Percentiles rank a stretch among this genome's conserved stretches.
Conservation (phyloP, 2,797 vertebrate genomes). For the Staurois parvus region DNA sequence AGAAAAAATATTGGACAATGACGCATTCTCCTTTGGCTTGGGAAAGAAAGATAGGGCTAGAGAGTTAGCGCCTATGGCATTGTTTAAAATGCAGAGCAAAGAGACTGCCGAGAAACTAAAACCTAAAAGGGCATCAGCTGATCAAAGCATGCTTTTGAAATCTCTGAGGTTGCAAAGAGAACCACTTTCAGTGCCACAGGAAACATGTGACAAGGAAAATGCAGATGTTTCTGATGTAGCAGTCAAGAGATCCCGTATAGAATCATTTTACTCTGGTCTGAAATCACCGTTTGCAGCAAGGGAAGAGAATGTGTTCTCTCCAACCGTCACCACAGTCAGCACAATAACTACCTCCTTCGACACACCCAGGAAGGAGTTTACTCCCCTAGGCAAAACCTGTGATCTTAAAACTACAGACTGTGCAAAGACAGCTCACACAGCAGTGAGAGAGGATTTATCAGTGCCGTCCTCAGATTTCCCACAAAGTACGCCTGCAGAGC, state of each 20-base stretch:
- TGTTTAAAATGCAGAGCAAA: slow-evolving; percentile 84
- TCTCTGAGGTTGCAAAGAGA: slow-evolving; percentile 72
- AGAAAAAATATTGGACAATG: slow-evolving; percentile 90
- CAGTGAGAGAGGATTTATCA: slow-evolving; percentile 53
- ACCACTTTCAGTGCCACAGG: slow-evolving; percentile 64
- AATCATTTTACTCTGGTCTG: slow-evolving; percentile 88
- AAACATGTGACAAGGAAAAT: slow-evolving; percentile 72
- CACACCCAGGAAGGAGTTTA: slow-evolving; percentile 64
- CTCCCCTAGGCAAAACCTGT: slow-evolving; percentile 63
- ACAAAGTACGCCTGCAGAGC: slow-evolving; percentile 66
- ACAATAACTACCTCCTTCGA: slow-evolving; percentile 71
- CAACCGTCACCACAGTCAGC: slow-evolving; percentile 73
- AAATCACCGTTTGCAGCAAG: slow-evolving; percentile 69
- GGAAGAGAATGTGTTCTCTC: slow-evolving; percentile 76
- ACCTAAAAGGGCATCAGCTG: slow-evolving; percentile 79
- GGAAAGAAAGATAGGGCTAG: slow-evolving; percentile 76
- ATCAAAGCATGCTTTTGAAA: slow-evolving; percentile 85
- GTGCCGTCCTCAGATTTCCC: slow-evolving; percentile 31
- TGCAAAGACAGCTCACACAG: slow-evolving; percentile 67
- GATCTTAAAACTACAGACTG: slow-evolving; percentile 66
- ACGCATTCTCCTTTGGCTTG: slow-evolving; percentile 87
- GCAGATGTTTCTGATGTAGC: slow-evolving; percentile 72
- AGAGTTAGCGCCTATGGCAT: slow-evolving; percentile 81
- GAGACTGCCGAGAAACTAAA: slow-evolving; percentile 74
- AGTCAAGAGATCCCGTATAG: slow-evolving; percentile 83